A percentile compares a stretch with the other conserved stretches of the same genome.
phyloP scores from a whole-genome alignment of 2,888 invertebrate species.

The Drosophila emarginata region DNA sequence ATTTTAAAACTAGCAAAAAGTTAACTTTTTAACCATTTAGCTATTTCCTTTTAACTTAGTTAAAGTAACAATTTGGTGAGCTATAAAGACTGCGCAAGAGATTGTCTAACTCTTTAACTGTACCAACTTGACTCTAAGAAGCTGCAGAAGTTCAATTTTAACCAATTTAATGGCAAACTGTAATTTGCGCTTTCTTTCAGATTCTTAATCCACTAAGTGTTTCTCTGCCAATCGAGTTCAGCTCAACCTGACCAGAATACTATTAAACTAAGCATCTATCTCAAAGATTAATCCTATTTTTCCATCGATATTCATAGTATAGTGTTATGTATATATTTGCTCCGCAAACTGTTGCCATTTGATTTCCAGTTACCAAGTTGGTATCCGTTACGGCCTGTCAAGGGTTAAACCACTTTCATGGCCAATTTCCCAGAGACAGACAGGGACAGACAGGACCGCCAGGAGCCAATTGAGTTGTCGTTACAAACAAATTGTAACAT shows the following conservation, averaged over 20 bases:
- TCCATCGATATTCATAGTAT: not conserved
- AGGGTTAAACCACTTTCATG: conserved; percentile 12
- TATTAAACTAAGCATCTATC: not conserved
- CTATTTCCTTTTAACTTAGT: not conserved
- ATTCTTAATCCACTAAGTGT: too few species aligned
- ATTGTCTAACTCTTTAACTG: not conserved
- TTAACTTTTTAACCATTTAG: not conserved
- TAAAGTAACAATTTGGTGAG: not conserved
- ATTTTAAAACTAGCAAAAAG: not conserved
- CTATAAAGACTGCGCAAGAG: not conserved
- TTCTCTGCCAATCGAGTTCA: too few species aligned
- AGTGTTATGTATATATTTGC: too few species aligned
- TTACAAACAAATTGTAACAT: conserved; percentile 63
- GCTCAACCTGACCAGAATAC: too few species aligned
- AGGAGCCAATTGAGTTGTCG: conserved; percentile 60
- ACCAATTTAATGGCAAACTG: too few species aligned
- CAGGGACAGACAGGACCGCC: conserved; percentile 15
- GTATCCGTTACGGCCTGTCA: conserved; percentile 10
- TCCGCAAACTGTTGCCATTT: too few species aligned
- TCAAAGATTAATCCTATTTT: not conserved
- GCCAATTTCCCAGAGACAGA: conserved; percentile 3
- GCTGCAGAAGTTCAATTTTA: too few species aligned
- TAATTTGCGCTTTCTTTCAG: too few species aligned
- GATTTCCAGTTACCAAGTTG: not conserved
- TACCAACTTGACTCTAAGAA: too few species aligned